Evolutionary conservation across 2,113 vertebrate species (phyloP), one percentile per base, ranked within the genome.

Genomic region (Mesoclemmys tuberculata): DNA sequence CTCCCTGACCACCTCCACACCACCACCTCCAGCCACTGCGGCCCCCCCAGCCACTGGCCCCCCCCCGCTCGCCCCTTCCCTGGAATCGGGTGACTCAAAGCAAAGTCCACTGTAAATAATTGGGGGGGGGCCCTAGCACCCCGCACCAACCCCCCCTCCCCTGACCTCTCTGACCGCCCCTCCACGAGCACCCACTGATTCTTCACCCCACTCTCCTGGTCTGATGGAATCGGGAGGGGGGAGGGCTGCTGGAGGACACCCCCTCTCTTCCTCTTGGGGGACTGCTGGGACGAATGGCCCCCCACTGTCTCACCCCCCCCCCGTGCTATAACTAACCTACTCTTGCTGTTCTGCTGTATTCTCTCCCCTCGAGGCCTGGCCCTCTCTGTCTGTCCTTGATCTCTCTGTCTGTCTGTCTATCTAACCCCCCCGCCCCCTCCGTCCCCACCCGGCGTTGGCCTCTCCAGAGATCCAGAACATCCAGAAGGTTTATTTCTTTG

Each of bases 401-500:
- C 48, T 89, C 71, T 87, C 71, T 88, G 22, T 91, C 71, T 89
- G 78, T 85, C 27, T 84, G 14, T 29, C 85, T 54, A 56, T 64
- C 38, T 64, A 31, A 26, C 80, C 55, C 18, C 38, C 61, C 52
- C 84, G 10, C 52, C 46, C 41, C 56, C 78, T 82, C 58, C 71
- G 58, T 16, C 75, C 52, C 46, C 7, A 41, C 82, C 81, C n/a
- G 16, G 26, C 58, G 58, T 80, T 90, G 56, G 78, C 68, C 80
- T 94, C 96, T 93, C 97, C 97, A 98, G 98, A 98, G 96, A 98
- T 99, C 98, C 98, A 98, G 98, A 98, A 98, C 97, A 98, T 99
- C 97, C 98, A 98, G 97, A 98, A 98, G 97, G 98, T 98, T 38
- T 99, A 98, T 98, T 99, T 98, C 98, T 98, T 99, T 98, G 98